phyloP scores from a whole-genome alignment of 2,797 vertebrate genomes.

The Macrochelys suwanniensis region DNA sequence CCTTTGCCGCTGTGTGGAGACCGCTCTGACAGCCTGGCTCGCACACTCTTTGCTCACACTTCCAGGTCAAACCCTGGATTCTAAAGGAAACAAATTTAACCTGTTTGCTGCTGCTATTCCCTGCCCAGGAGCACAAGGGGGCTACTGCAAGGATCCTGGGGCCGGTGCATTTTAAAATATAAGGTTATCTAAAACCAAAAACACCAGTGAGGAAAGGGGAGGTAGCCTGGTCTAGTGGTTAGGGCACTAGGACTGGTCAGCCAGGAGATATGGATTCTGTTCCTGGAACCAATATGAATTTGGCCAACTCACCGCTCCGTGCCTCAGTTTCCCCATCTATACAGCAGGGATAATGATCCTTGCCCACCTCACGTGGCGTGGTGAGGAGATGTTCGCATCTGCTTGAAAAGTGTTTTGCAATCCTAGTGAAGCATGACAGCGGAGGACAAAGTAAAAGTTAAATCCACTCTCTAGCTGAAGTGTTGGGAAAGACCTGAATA shows the following conservation, averaged over 20 bases:
- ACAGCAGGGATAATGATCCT: background rate
- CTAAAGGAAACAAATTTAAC: background rate
- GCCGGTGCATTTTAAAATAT: background rate
- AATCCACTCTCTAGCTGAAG: background rate
- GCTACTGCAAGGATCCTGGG: background rate
- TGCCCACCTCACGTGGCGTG: background rate
- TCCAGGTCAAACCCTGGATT: background rate
- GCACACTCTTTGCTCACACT: background rate
- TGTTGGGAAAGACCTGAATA: background rate
- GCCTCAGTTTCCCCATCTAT: background rate
- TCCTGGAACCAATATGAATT: background rate
- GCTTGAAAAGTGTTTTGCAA: background rate
- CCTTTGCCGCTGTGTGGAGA: no score
- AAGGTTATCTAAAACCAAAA: background rate
- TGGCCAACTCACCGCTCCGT: background rate
- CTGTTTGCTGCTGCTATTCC: background rate
- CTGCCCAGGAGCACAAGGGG: background rate
- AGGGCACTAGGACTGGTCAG: background rate
- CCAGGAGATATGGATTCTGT: background rate
- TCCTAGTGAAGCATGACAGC: background rate
- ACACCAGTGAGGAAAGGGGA: background rate
- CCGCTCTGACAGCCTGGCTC: background rate
- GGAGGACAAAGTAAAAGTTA: background rate
- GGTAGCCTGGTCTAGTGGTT: background rate
- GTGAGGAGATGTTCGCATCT: background rate